Evolutionary conservation across 2,888 invertebrate species (phyloP), one percentile per base, ranked within the genome.

Genomic region (Pheosia tremula): DNA sequence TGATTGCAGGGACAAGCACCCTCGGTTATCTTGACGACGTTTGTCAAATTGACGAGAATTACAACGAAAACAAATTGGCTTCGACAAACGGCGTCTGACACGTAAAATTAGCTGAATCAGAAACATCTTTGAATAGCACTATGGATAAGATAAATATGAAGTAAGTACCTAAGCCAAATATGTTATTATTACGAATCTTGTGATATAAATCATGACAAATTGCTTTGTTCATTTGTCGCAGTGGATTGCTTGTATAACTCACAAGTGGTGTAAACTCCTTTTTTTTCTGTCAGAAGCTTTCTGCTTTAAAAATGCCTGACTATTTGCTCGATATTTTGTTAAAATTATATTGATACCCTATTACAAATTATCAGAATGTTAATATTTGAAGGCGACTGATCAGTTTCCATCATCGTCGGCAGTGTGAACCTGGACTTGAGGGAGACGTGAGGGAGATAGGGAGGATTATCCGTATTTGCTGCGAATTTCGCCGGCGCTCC

Each of bases 391-490:
- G 72, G 62, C 57, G 69, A 58, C 72, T 77, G 74, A 68, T 59
- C 68, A 63, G 68, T 71, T 72, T 71, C 64, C 69, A 55, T 62
- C 63, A 57, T 60, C 61, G 77, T 79, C 78, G 83, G 80, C 76
- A 75, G 74, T 84, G 84, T 86, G 82, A 84, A 82, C 82, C 73
- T 74, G 77, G 79, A 80, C 81, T 82, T 80, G 82, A 78, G 75
- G 77, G 68, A 81, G 82, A 80, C 82, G 79, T 84, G 82, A 83
- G 83, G 87, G 24, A 24, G 24, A 24, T 24, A 24, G 24, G 24
- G 24, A 24, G 24, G 89, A 88, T 91, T 88, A 90, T 85, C 83
- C 81, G 79, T 81, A 83, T 84, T 85, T 85, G 84, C 75, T 80
- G 79, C 78, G 78, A 81, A 79, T 81, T 82, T 81, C 75, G 68